Conservation (phyloP, 2,797 vertebrate species). For the Monodelphis domestica region DNA sequence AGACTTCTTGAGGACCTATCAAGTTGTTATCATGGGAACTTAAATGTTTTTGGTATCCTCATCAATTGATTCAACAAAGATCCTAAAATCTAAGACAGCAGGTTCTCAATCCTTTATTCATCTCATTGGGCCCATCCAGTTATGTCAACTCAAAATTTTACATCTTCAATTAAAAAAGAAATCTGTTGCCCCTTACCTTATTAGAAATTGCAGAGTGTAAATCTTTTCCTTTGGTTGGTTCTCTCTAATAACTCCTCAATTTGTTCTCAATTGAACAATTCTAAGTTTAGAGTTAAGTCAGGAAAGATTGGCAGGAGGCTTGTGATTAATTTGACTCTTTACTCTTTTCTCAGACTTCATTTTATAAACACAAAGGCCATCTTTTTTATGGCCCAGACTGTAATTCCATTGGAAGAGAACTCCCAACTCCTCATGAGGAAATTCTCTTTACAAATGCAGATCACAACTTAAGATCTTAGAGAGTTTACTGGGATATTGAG, state of each 20-base stretch:
- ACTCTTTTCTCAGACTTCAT: background rate
- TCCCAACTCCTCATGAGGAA: background rate
- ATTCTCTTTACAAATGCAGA: background rate
- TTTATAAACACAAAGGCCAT: background rate
- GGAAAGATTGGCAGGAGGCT: background rate
- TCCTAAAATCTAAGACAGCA: background rate
- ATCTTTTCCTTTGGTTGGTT: constrained; percentile 28
- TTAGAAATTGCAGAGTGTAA: constrained; percentile 20
- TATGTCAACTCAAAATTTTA: constrained; percentile 50
- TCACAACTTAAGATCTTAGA: background rate
- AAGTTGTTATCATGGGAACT: background rate
- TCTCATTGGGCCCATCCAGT: background rate
- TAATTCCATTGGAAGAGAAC: background rate
- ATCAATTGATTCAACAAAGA: background rate
- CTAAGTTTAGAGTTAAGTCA: constrained; percentile 45
- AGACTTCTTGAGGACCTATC: background rate
- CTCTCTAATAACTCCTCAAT: constrained; percentile 22
- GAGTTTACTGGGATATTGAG: background rate
- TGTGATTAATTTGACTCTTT: constrained; percentile 17
- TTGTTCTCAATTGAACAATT: no score
- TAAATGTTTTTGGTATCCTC: background rate
- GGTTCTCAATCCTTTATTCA: background rate
- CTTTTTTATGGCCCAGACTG: background rate
- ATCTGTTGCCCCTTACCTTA: constrained; percentile 12
- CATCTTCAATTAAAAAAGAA: constrained; percentile 19